A percentile compares a stretch with the other conserved stretches of the same genome.
Evolutionary conservation across 2,888 invertebrate species (phyloP).

Genomic region (Choreutis nemorana): DNA sequence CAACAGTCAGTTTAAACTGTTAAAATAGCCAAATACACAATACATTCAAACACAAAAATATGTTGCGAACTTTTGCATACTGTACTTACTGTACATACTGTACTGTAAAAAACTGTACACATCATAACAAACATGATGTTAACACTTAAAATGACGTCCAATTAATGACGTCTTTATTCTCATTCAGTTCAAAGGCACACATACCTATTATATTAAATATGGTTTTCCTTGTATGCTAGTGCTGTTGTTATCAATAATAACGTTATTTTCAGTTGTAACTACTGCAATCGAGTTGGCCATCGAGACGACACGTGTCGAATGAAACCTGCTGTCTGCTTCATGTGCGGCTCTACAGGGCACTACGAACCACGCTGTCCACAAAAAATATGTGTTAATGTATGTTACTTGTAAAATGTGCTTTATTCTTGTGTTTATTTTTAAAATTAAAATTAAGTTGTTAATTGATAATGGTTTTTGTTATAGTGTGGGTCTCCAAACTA

Average conservation of each 20-base stretch:
- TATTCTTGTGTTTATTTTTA: neutral
- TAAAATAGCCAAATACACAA: too few relatives aligned
- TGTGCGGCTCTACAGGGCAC: conserved; percentile 75
- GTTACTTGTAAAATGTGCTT: conserved; percentile 14
- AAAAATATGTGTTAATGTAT: conserved; percentile 75
- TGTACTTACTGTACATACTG: too few relatives aligned
- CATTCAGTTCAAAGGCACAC: too few relatives aligned
- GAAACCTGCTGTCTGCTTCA: conserved; percentile 67
- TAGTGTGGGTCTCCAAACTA: conserved; percentile 73
- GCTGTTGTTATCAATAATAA: conserved; percentile 4
- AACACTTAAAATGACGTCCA: too few relatives aligned
- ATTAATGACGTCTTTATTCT: too few relatives aligned
- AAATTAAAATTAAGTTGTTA: neutral
- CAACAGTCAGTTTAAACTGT: too few relatives aligned
- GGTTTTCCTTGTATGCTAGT: neutral
- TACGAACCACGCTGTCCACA: conserved; percentile 72
- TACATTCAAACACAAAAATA: too few relatives aligned
- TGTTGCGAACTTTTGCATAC: too few relatives aligned
- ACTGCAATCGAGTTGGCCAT: conserved; percentile 73
- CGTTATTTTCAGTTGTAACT: conserved; percentile 58
- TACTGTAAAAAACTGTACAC: too few relatives aligned
- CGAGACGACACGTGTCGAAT: conserved; percentile 64
- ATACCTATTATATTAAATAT: too few relatives aligned
- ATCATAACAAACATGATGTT: too few relatives aligned
- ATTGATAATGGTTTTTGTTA: conserved; percentile 1